phyloP scores from a whole-genome alignment of 2,888 invertebrate genomes.

The Diaperis boleti region DNA sequence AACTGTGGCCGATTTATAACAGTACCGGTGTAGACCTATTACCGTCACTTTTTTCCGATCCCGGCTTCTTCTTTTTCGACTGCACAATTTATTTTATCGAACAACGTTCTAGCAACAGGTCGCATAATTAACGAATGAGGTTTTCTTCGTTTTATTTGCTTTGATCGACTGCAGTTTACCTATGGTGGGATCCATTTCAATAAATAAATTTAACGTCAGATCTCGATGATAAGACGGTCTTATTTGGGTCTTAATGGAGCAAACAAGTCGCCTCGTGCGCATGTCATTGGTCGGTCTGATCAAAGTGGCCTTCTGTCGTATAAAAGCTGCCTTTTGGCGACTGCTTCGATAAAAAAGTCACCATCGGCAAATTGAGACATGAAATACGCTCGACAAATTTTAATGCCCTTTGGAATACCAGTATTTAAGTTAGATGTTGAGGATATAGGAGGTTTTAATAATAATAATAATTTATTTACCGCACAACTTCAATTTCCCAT shows the following conservation, averaged over 20 bases:
- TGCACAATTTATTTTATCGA: conserved; percentile 2
- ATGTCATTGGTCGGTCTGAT: conserved; percentile 38
- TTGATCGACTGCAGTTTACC: conserved; percentile 33
- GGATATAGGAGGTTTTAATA: too few relatives aligned
- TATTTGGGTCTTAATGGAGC: conserved; percentile 35
- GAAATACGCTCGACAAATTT: conserved; percentile 42
- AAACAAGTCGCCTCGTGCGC: conserved; percentile 36
- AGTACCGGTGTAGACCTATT: neutral
- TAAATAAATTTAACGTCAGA: conserved; percentile 38
- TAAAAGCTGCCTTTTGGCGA: conserved; percentile 26
- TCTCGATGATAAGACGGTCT: conserved; percentile 30
- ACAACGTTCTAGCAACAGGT: conserved; percentile 24
- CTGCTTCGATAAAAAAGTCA: conserved; percentile 37
- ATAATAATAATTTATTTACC: too few relatives aligned
- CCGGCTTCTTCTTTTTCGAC: conserved; percentile 2
- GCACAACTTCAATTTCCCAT: too few relatives aligned
- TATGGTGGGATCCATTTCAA: conserved; percentile 17
- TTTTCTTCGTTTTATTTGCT: conserved; percentile 15
- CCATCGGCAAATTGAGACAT: conserved; percentile 53
- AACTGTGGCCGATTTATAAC: conserved; percentile 22
- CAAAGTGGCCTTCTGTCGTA: conserved; percentile 36
- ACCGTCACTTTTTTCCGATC: neutral
- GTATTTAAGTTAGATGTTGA: neutral
- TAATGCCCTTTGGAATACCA: neutral
- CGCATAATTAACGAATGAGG: conserved; percentile 29